These are phyloP conservation scores for Hypomesus transpacificus DNA, from an alignment of 2,113 vertebrate species.

Conservation along the genomic window DNA sequence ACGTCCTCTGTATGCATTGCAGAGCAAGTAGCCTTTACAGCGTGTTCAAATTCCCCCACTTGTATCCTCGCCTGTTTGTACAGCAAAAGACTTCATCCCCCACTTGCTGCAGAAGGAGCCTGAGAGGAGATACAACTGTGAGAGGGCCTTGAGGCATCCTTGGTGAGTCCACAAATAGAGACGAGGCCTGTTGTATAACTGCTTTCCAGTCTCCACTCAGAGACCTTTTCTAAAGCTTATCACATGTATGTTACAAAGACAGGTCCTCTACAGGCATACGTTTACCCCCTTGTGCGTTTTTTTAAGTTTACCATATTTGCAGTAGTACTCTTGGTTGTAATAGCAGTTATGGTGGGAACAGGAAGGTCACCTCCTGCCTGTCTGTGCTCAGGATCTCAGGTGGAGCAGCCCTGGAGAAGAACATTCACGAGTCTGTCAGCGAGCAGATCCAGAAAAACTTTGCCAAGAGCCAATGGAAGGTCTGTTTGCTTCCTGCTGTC, in stretches of 20 bases:
- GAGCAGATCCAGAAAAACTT: slow-evolving; percentile 88
- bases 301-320: no score
- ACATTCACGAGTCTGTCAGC: slow-evolving; percentile 83
- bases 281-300: no score
- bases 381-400: slow-evolving; percentile 75
- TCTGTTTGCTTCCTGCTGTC: slow-evolving; percentile 50
- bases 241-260: no score
- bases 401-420: slow-evolving; percentile 83
- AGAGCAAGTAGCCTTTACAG: not conserved
- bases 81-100: slow-evolving; percentile 86
- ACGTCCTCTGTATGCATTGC: no score
- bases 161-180: slow-evolving; percentile 72
- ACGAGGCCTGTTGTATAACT: not conserved
- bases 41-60: not conserved
- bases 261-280: no score
- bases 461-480: slow-evolving; percentile 88
- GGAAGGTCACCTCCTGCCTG: no score
- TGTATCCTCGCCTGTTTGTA: slow-evolving; percentile 4
- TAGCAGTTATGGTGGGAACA: no score
- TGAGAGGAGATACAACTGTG: slow-evolving; percentile 76
- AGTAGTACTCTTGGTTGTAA: no score
- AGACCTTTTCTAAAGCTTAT: no score
- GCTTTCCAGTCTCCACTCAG: no score
- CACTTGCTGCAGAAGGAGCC: slow-evolving; percentile 86
- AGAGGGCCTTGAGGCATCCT: slow-evolving; percentile 82